Percentiles rank a stretch among this genome's conserved stretches.
These are phyloP conservation scores for Trichechus manatus DNA, from an alignment of 2,113 vertebrate species.

Conservation along the genomic window DNA sequence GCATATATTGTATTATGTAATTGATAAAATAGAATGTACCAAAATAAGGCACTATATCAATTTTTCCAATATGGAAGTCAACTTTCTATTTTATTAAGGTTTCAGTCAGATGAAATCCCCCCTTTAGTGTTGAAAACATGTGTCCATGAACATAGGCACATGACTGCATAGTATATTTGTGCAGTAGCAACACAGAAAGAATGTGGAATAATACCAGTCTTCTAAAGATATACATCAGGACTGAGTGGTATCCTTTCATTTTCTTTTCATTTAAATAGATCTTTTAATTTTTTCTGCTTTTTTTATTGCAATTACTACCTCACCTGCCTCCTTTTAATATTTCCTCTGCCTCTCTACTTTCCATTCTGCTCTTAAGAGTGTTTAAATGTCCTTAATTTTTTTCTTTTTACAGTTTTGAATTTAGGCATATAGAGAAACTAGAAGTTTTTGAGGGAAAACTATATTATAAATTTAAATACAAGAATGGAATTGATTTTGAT, in stretches of 20 bases:
- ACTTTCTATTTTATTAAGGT: background rate
- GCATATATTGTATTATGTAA: background rate
- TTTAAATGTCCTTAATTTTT: slow-evolving; percentile 11
- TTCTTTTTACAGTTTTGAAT: slow-evolving; percentile 14
- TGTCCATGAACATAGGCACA: background rate
- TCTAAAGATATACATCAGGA: background rate
- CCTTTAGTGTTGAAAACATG: background rate
- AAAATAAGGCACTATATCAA: background rate
- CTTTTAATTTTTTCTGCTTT: background rate
- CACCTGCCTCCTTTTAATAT: background rate
- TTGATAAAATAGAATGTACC: background rate
- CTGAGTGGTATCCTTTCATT: background rate
- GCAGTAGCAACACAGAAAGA: background rate
- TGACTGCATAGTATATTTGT: background rate
- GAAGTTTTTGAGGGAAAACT: slow-evolving; percentile 36
- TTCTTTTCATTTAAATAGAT: slow-evolving; percentile 45
- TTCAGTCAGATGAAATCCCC: background rate
- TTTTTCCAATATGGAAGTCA: background rate
- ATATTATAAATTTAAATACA: background rate
- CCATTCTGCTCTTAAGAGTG: background rate
- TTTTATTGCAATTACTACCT: slow-evolving; percentile 47
- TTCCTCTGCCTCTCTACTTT: background rate
- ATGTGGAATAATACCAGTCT: background rate
- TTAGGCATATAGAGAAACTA: background rate
- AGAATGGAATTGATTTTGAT: slow-evolving; percentile 44